Evolutionary conservation across 2,113 vertebrate genomes (phyloP), one percentile per base, ranked within the genome.

Genomic region (Euleptes europaea): DNA sequence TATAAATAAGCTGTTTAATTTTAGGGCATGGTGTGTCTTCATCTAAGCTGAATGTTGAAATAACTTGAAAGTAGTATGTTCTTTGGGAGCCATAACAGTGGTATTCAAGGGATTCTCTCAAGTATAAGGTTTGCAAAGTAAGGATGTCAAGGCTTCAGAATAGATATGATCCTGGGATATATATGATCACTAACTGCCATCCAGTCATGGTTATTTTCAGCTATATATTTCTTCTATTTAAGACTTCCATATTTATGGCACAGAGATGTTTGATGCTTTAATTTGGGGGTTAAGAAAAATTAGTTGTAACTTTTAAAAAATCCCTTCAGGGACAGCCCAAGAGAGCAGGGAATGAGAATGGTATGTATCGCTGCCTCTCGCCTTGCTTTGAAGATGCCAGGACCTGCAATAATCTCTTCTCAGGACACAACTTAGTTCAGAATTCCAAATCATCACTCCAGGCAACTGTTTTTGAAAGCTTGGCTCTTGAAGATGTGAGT

Each of bases 151-250:
- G 28, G 2, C 40, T 63, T 91, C 35, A 70, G 49, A 47, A 42
- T 31, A 65, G 19, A 44, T 23, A 84, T 1, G n/a, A 84, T 69
- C 67, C 3, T 66, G 33, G 70, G 86, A 7, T 75, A 42, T 17
- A 84, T 82, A 78, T 69, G 14, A 12, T 21, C 6, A 42, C 2
- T 71, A 81, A 47, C 38, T 63, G n/a, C 17, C 42, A 12, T 12
- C 4, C 17, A 5, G 60, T 31, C 70, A 49, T 88, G 0, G 0
- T 70, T 57, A 5, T 2, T 91, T 14, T 73, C 13, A 23, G 80
- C 80, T 85, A 14, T 80, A 71, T 63, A 66, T 90, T 88, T 91
- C 21, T 63, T 90, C 82, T 42, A 31, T 14, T 92, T 86, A 88
- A 80, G 84, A 81, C 33, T 7, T 40, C 79, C 87, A 38, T 77